Evolutionary conservation across 2,888 invertebrate species (phyloP).

Genomic region (Rhagophthalmus giganteus): DNA sequence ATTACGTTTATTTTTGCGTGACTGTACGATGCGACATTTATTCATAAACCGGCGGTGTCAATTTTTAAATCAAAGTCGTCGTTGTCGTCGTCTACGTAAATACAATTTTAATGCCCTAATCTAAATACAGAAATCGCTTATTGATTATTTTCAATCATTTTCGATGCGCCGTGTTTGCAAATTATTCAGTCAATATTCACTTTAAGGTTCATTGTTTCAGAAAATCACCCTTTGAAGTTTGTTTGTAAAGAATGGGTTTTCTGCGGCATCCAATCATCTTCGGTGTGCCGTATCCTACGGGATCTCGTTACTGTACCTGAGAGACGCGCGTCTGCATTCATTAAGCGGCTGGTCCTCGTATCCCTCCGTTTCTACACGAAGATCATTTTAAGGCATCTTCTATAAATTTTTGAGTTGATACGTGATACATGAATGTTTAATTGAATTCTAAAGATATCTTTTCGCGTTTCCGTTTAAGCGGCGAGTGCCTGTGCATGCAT

Average conservation of each 20-base stretch:
- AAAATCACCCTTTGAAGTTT: slow-evolving; percentile 11
- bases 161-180: too few relatives aligned
- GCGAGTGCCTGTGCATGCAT: too few relatives aligned
- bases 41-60: too few relatives aligned
- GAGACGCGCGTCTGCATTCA: slow-evolving; percentile 30
- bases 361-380: slow-evolving; percentile 26
- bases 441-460: slow-evolving; percentile 26
- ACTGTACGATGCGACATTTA: too few relatives aligned
- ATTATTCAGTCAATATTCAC: too few relatives aligned
- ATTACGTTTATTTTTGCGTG: too few relatives aligned
- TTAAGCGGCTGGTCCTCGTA: slow-evolving; percentile 20
- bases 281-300: slow-evolving; percentile 26
- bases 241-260: slow-evolving; percentile 18
- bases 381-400: slow-evolving; percentile 27
- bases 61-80: too few relatives aligned
- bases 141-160: too few relatives aligned
- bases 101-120: too few relatives aligned
- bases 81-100: too few relatives aligned
- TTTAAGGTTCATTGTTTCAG: slow-evolving; percentile 9
- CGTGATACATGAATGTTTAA: slow-evolving; percentile 29
- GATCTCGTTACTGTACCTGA: slow-evolving; percentile 29
- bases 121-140: too few relatives aligned
- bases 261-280: slow-evolving; percentile 27
- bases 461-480: too few relatives aligned
- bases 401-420: slow-evolving; percentile 28